Base-by-base conservation (phyloP, 2,113 vertebrate genomes). In the Limnothrissa miodon region DNA sequence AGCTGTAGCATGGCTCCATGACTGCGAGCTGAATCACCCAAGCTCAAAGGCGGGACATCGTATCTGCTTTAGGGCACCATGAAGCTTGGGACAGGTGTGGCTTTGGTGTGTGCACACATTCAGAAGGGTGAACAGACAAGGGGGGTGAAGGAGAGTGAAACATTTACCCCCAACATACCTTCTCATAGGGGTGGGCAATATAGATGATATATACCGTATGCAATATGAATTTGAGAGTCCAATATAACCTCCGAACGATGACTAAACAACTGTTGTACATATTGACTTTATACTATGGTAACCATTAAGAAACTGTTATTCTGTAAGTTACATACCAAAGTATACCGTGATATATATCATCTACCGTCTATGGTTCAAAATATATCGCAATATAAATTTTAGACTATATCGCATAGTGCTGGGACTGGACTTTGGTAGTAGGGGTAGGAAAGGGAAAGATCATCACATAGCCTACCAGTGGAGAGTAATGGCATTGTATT, bases 81-180 rank as follows among this genome's bases (percentile, higher is more conserved):
- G 85, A 82, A 88, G 66, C 83, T 78, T 42, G 48, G 83, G 86
- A 91, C 90, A 90, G 88, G 91, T 93, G 90, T 83, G 42, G 45
- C 79, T 80, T 85, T 84, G 85, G 82, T 82, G 19, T 59, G 39
- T 48, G 39, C 79, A 66, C 8, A 66, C 29, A 66, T 25, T 66
- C 29, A 66, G 25, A 13, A 25, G 59, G 59, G 59, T 8, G 59
- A 66, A 10, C n/a, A 33, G n/a, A 33, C 66, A 13, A 29, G 25
- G 9, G 62, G 62, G 25, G 1, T 70, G 78, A 29, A 85, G 66
- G 39, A 56, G 39, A 23, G 80, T 79, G 80, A 70, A 15, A 33
- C 1, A 70, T 29, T 4, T 33, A 33, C 59, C n/a, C 59, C n/a
- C 5, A 4, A 29, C 66, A 13, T 15, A 36, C 66, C 25, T 33